Base-by-base conservation (phyloP, 2,888 invertebrate species). In the Watsonalla binaria region DNA sequence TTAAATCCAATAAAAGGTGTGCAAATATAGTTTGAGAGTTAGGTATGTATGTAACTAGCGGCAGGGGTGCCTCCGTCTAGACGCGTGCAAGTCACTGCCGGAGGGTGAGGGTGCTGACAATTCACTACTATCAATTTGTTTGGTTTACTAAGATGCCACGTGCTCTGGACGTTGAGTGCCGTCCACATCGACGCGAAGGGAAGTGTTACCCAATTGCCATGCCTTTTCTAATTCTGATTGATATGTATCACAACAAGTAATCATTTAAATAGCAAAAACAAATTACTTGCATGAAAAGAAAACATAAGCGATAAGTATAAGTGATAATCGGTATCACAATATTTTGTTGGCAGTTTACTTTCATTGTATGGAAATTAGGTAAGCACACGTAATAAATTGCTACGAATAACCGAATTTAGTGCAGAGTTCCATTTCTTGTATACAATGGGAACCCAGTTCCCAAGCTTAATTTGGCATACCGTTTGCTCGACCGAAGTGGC, bases 391-490 rank as follows among this genome's bases (percentile, higher is more conserved):
- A 42, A 11, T 13, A 14, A 46, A 9, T 47, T 46, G 8, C 14
- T 51, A 51, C 47, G 51, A 37, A 56, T 49, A 35, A 37, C 61
- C 50, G 57, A 60, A 65, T 62, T 59, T 54, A 57, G 66, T 63
- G 64, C 61, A 24, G 68, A 70, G 66, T 68, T 78, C 76, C 66
- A 74, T 78, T 72, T 68, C 60, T 66, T 64, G 74, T 68, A 74
- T 65, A 89, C 89, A 88, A 89, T 87, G 72, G 82, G 68, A 77
- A 70, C 82, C 87, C 74, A 86, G 75, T 89, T 90, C 88, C 72
- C 90, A 88, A 73, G 80, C 76, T 71, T 87, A 88, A 90, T 89
- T 90, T 85, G 82, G 81, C 81, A 66, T 89, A 90, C 87, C 83
- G 87, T 89, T 88, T 80, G 76, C 77, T 82, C 76, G 76, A 78